phyloP scores from a whole-genome alignment of 2,888 invertebrate species.

The Heliconius erato region DNA sequence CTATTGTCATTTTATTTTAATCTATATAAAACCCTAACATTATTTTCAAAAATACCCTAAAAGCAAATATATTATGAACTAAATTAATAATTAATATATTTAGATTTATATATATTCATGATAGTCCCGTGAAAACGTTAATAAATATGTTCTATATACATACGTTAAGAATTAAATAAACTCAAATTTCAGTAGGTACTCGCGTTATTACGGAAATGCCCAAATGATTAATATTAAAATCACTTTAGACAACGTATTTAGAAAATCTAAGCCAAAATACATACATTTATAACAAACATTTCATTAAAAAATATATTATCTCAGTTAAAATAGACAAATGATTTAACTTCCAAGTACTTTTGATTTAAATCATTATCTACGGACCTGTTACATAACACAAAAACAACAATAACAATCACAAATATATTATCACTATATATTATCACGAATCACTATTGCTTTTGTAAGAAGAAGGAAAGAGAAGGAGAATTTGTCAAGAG shows the following conservation, averaged over 20 bases:
- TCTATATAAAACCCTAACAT: neutral
- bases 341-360: slow-evolving; percentile 21
- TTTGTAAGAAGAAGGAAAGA: slow-evolving; percentile 55
- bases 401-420: slow-evolving; percentile 40
- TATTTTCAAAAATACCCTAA: neutral
- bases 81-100: neutral
- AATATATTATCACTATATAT: slow-evolving; percentile 45
- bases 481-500: slow-evolving; percentile 56
- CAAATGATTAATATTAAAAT: neutral
- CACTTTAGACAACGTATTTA: neutral
- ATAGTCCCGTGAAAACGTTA: neutral
- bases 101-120: neutral
- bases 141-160: neutral
- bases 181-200: too few species aligned
- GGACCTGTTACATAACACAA: slow-evolving; percentile 53
- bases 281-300: neutral
- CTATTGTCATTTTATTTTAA: too few species aligned
- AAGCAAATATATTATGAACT: neutral
- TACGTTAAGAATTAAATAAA: neutral
- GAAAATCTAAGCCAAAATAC: neutral
- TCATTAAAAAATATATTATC: neutral
- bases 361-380: slow-evolving; percentile 21
- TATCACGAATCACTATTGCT: slow-evolving; percentile 51
- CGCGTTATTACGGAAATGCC: neutral
- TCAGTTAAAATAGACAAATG: neutral